Evolutionary conservation across 2,888 invertebrate species (phyloP).

Genomic region (Abrostola tripartita): DNA sequence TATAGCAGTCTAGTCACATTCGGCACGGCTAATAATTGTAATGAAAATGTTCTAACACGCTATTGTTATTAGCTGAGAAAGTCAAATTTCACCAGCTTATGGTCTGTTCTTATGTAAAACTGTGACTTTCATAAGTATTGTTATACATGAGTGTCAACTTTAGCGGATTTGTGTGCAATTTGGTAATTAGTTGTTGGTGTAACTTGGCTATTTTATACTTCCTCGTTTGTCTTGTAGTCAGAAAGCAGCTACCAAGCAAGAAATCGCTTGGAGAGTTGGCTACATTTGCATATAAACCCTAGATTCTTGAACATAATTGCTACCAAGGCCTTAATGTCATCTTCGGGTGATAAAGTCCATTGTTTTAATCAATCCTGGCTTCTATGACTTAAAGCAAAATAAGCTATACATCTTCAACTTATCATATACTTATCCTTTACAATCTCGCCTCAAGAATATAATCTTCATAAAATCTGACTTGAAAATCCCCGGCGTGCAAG

Average conservation of each 20-base stretch:
- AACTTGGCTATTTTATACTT: slow-evolving; percentile 20
- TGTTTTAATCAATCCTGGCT: too few species aligned
- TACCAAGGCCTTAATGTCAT: too few species aligned
- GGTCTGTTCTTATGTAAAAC: slow-evolving; percentile 57
- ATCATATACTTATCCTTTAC: not conserved
- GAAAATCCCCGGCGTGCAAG: slow-evolving; percentile 15
- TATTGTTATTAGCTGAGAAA: slow-evolving; percentile 58
- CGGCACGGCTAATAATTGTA: slow-evolving; percentile 52
- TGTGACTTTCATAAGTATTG: slow-evolving; percentile 52
- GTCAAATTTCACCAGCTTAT: slow-evolving; percentile 56
- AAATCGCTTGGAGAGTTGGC: too few species aligned
- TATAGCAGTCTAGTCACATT: slow-evolving; percentile 33
- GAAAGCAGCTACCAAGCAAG: too few species aligned
- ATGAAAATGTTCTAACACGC: slow-evolving; percentile 56
- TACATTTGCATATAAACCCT: too few species aligned
- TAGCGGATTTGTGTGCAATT: slow-evolving; percentile 38
- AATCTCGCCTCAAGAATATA: too few species aligned
- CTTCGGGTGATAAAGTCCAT: too few species aligned
- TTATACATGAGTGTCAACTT: slow-evolving; percentile 36
- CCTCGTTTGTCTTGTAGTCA: slow-evolving; percentile 11
- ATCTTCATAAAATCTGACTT: slow-evolving; percentile 18
- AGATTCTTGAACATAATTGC: too few species aligned
- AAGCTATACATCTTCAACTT: not conserved
- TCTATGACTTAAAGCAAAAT: too few species aligned
- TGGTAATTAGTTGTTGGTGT: slow-evolving; percentile 44